A percentile compares a stretch with the other conserved stretches of the same genome.
Conservation (phyloP, 2,113 vertebrate genomes). For the Campylorhamphus procurvoides region DNA sequence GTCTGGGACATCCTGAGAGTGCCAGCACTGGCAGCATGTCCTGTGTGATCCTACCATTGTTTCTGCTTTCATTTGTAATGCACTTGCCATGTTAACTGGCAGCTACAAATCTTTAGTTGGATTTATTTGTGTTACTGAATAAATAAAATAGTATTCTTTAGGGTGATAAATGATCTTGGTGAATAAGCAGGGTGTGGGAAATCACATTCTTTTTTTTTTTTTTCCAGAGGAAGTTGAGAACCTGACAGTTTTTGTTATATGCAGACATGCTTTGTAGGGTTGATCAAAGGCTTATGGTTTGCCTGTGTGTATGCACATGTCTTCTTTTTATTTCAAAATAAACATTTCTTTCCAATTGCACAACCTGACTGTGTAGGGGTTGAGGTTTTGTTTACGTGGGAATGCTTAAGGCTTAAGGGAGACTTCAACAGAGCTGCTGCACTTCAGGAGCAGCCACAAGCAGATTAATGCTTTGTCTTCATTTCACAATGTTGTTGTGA, state of each 20-base stretch:
- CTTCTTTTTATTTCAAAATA: constrained; percentile 22
- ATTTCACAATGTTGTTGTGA: not conserved
- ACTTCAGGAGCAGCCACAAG: not conserved
- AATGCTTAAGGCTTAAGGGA: not conserved
- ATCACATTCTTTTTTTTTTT: not conserved
- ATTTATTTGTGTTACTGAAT: constrained; percentile 12
- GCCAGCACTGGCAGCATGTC: not conserved
- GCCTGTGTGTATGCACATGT: not conserved
- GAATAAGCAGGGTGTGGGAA: not conserved
- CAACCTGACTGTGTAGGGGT: not conserved
- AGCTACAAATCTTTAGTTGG: not conserved
- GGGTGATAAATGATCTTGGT: not conserved
- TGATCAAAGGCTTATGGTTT: constrained; percentile 30
- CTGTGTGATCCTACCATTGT: not conserved
- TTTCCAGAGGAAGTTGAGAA: not conserved
- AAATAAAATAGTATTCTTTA: not conserved
- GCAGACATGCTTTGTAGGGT: not conserved
- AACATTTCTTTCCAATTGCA: constrained; percentile 25
- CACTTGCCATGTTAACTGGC: not conserved
- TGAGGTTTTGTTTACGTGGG: constrained; percentile 16
- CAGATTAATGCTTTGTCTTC: not conserved
- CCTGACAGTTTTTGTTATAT: not conserved
- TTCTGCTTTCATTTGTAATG: not conserved
- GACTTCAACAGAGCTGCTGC: not conserved
- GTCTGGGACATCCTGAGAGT: not conserved